Conservation (phyloP, 2,113 vertebrate species). For the Oncorhynchus gorbuscha region DNA sequence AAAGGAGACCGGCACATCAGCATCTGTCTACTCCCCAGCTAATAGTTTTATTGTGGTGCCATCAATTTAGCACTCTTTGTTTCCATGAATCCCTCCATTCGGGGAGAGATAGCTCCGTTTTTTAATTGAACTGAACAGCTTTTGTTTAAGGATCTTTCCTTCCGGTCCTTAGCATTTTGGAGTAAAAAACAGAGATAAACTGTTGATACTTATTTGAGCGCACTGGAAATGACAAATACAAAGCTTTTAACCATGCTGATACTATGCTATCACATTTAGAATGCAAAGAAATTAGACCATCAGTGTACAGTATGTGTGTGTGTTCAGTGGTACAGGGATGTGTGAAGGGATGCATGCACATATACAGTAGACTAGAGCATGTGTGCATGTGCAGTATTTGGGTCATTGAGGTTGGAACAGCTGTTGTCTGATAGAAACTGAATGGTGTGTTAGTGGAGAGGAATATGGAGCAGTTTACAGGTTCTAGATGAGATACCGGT, state of each 20-base stretch:
- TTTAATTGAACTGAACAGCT: conserved; percentile 77
- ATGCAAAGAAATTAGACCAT: too few species aligned
- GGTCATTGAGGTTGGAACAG: conserved; percentile 23
- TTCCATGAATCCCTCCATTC: conserved; percentile 61
- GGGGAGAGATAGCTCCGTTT: conserved; percentile 69
- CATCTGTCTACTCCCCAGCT: conserved; percentile 82
- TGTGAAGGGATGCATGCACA: not conserved
- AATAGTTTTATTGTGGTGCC: conserved; percentile 80
- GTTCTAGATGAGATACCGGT: not conserved
- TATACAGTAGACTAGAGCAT: not conserved
- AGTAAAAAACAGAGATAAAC: not conserved
- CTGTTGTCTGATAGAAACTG: not conserved
- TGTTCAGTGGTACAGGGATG: not conserved
- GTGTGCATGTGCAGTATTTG: conserved; percentile 11
- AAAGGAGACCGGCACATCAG: conserved; percentile 80
- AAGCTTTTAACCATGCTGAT: too few species aligned
- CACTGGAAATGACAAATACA: too few species aligned
- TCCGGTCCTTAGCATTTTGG: conserved; percentile 35
- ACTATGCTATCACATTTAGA: not conserved
- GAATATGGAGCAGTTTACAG: not conserved
- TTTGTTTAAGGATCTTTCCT: conserved; percentile 74
- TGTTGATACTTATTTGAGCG: conserved; percentile 22
- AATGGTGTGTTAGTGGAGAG: conserved; percentile 15
- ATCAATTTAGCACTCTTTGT: conserved; percentile 82
- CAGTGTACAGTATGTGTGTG: not conserved